A percentile compares a stretch with the other conserved stretches of the same genome.
Evolutionary conservation across 1,140 invertebrate genomes (phyloP).

Genomic region (Drosophila nannoptera): DNA sequence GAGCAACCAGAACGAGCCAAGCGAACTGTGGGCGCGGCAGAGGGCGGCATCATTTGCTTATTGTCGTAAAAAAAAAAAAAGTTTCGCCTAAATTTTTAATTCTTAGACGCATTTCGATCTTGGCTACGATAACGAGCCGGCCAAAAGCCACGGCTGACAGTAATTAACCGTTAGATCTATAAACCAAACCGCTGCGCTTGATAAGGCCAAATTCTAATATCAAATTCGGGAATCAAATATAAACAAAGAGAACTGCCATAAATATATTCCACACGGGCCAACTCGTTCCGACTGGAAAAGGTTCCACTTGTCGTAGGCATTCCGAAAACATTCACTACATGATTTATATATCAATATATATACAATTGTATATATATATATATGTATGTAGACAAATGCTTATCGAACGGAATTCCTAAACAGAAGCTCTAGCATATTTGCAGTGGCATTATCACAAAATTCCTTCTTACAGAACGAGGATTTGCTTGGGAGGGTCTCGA

Average conservation of each 20-base stretch:
- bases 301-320: too few species aligned
- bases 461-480: too few species aligned
- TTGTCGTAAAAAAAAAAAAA: conserved; percentile 37
- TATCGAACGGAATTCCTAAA: too few species aligned
- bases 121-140: background rate
- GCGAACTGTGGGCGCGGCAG: background rate
- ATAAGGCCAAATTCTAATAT: background rate
- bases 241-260: background rate
- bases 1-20: conserved; percentile 17
- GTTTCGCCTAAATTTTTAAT: conserved; percentile 8
- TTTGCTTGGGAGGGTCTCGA: too few species aligned
- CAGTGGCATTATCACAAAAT: too few species aligned
- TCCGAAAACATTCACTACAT: too few species aligned
- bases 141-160: conserved; percentile 4
- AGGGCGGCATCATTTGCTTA: conserved; percentile 25
- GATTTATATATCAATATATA: too few species aligned
- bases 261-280: background rate
- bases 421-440: too few species aligned
- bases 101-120: conserved; percentile 29
- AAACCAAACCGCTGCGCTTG: background rate
- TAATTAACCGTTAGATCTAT: conserved; percentile 27
- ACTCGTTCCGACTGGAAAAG: too few species aligned
- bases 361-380: too few species aligned
- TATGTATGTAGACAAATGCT: too few species aligned
- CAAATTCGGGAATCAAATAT: background rate